Evolutionary conservation across 1,140 invertebrate species (phyloP).

Genomic region (Drosophila triauraria): DNA sequence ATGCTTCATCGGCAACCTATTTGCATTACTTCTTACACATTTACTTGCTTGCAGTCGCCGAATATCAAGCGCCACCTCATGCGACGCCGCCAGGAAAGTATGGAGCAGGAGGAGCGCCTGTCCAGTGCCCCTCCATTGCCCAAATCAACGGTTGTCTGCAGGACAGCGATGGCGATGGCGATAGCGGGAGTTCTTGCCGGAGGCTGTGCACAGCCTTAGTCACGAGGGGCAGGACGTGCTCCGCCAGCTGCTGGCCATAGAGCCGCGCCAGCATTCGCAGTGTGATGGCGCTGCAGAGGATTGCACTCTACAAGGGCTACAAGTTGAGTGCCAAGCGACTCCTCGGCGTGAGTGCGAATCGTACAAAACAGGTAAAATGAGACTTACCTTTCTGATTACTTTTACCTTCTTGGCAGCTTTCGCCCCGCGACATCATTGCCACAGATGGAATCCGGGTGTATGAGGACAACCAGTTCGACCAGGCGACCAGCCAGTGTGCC

Average conservation of each 20-base stretch:
- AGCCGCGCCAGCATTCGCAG: conserved; percentile 84
- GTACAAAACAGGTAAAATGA: too few species aligned
- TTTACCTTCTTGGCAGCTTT: conserved; percentile 32
- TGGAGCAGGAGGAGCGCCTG: conserved; percentile 21
- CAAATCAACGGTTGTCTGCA: conserved; percentile 54
- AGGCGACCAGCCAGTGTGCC: conserved; percentile 34
- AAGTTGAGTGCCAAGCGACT: conserved; percentile 67
- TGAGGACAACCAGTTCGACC: conserved; percentile 32
- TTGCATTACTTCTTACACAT: too few species aligned
- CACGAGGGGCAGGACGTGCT: conserved; percentile 84
- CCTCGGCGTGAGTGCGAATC: conserved; percentile 38
- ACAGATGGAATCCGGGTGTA: conserved; percentile 51
- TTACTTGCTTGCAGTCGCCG: conserved; percentile 36
- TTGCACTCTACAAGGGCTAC: conserved; percentile 86
- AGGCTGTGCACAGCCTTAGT: conserved; percentile 63
- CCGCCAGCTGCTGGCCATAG: conserved; percentile 83
- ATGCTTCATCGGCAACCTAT: too few species aligned
- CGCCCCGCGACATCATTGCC: conserved; percentile 58
- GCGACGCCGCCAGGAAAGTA: conserved; percentile 7
- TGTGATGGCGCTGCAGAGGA: conserved; percentile 85
- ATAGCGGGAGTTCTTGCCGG: conserved; percentile 54
- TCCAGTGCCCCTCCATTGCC: conserved; percentile 53
- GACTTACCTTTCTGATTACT: neutral
- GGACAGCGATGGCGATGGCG: conserved; percentile 35
- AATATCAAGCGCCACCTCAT: conserved; percentile 41